These are phyloP conservation scores for Sebastes variabilis DNA, from an alignment of 2,797 vertebrate genomes.

Conservation along the genomic window DNA sequence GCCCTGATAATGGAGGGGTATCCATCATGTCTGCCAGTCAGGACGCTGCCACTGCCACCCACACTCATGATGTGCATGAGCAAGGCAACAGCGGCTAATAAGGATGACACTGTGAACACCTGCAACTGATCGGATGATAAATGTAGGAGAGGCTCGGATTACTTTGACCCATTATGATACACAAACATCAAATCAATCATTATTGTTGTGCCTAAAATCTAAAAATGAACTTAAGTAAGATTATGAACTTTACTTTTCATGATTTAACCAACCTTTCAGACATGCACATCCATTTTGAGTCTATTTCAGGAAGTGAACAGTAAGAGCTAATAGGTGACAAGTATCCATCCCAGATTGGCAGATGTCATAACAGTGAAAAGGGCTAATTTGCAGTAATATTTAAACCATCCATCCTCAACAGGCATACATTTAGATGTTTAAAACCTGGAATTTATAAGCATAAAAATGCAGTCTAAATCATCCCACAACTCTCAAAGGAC, in stretches of 20 bases:
- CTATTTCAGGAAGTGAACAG: conserved; percentile 21
- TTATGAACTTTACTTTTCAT: background rate
- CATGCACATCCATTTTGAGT: background rate
- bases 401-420: conserved; percentile 27
- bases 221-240: background rate
- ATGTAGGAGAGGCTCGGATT: conserved; percentile 25
- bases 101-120: conserved; percentile 22
- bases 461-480: conserved; percentile 57
- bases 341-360: conserved; percentile 15
- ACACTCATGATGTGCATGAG: conserved; percentile 10
- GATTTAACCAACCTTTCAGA: background rate
- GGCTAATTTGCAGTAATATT: conserved; percentile 47
- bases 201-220: background rate
- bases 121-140: conserved; percentile 36
- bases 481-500: conserved; percentile 59
- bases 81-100: conserved; percentile 21
- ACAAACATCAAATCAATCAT: conserved; percentile 46
- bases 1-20: conserved; percentile 73
- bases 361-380: conserved; percentile 15
- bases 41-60: conserved; percentile 41
- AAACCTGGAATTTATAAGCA: conserved; percentile 47
- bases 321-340: conserved; percentile 16
- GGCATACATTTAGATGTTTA: conserved; percentile 44
- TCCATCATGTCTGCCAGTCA: conserved; percentile 74
- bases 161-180: conserved; percentile 32